phyloP scores from a whole-genome alignment of 37 sponge, comb jelly and placozoan genomes.

The Theonella swinhoei region DNA sequence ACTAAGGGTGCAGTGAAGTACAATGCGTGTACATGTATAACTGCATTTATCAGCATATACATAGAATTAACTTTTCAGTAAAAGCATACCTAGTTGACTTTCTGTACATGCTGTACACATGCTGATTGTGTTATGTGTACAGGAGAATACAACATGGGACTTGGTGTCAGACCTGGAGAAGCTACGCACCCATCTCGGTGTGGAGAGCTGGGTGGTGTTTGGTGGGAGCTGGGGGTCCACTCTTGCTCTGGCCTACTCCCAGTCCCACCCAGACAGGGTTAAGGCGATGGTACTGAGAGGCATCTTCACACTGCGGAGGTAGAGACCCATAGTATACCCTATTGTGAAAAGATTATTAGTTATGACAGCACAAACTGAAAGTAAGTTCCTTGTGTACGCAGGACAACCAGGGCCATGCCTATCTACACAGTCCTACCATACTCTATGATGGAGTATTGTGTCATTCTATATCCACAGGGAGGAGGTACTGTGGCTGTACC shows the following conservation, averaged over 20 bases:
- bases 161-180: slow-evolving; percentile 69
- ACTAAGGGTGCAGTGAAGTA: slow-evolving; percentile 29
- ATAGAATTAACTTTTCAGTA: no score
- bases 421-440: no score
- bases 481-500: slow-evolving; percentile 68
- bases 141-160: slow-evolving; percentile 81
- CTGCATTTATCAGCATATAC: not conserved
- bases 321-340: no score
- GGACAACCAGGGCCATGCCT: no score
- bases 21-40: not conserved
- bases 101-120: no score
- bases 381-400: no score
- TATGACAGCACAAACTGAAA: no score
- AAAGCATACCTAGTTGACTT: no score
- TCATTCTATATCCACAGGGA: slow-evolving; percentile 14
- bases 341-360: no score
- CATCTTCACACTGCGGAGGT: slow-evolving; percentile 68
- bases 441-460: no score
- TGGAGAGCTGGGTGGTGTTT: slow-evolving; percentile 66
- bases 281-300: slow-evolving; percentile 65
- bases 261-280: slow-evolving; percentile 53
- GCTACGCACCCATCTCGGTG: slow-evolving; percentile 47
- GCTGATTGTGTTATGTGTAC: no score
- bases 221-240: slow-evolving; percentile 85
- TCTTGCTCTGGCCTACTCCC: slow-evolving; percentile 59